Conservation (phyloP, 2,797 vertebrate genomes). For the Phrynocephalus vlangalii region DNA sequence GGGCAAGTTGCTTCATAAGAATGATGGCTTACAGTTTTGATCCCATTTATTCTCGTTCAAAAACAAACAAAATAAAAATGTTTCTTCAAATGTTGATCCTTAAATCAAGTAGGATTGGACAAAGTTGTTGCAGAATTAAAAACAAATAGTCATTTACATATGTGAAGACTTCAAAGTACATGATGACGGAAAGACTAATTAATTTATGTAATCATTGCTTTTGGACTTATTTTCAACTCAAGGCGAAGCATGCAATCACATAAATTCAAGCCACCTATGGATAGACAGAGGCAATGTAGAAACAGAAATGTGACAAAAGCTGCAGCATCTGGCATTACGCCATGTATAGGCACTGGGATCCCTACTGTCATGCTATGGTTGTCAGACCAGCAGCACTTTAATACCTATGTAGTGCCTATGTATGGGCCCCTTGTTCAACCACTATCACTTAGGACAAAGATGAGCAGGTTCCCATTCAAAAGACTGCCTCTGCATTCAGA, state of each 20-base stretch:
- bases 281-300: background rate
- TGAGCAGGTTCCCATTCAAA: background rate
- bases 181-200: background rate
- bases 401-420: background rate
- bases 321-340: background rate
- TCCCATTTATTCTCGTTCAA: slow-evolving; percentile 12
- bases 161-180: background rate
- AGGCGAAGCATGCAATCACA: background rate
- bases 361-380: background rate
- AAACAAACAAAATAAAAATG: background rate
- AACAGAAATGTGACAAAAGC: background rate
- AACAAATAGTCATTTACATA: background rate
- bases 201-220: background rate
- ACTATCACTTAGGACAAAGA: background rate
- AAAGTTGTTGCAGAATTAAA: slow-evolving; percentile 42
- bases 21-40: slow-evolving; percentile 66
- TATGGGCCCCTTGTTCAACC: background rate
- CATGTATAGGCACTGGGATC: background rate
- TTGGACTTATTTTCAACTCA: background rate
- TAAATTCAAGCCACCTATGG: background rate
- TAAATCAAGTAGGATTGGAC: slow-evolving; percentile 25
- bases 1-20: slow-evolving; percentile 71
- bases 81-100: slow-evolving; percentile 58
- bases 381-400: too few species aligned
- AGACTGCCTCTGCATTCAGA: background rate